Conservation (phyloP, 1,140 invertebrate species). For the Drosophila serrata region DNA sequence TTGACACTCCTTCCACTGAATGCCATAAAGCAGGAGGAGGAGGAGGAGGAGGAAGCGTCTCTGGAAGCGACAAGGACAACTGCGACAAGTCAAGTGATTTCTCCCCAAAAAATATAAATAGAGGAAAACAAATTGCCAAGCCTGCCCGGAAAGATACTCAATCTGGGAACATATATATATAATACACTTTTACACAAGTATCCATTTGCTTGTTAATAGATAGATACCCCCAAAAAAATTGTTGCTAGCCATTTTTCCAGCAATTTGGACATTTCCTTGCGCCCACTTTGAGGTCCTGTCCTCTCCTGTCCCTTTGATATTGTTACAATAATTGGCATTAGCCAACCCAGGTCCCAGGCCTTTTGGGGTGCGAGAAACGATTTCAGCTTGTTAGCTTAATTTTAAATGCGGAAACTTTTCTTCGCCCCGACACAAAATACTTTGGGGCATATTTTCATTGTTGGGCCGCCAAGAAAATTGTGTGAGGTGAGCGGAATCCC, state of each 20-base stretch:
- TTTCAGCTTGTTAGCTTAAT: slow-evolving; percentile 64
- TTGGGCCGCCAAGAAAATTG: slow-evolving; percentile 20
- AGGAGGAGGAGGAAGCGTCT: neutral
- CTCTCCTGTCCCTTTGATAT: slow-evolving; percentile 16
- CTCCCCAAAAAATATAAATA: neutral
- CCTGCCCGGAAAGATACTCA: slow-evolving; percentile 52
- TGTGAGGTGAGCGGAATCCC: slow-evolving; percentile 23
- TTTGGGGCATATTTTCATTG: slow-evolving; percentile 47
- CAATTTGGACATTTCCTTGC: slow-evolving; percentile 38
- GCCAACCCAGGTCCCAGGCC: slow-evolving; percentile 14
- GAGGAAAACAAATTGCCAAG: slow-evolving; percentile 58
- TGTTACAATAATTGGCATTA: slow-evolving; percentile 70
- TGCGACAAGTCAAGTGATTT: slow-evolving; percentile 73
- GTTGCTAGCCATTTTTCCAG: slow-evolving; percentile 47
- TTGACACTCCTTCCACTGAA: slow-evolving; percentile 41
- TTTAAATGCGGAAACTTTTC: slow-evolving; percentile 55
- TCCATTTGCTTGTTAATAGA: slow-evolving; percentile 43
- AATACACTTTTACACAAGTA: slow-evolving; percentile 11
- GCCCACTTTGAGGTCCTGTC: slow-evolving; percentile 22
- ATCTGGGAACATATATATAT: slow-evolving; percentile 30
- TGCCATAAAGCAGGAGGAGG: slow-evolving; percentile 29
- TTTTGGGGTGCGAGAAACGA: slow-evolving; percentile 34
- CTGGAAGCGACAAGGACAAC: slow-evolving; percentile 72
- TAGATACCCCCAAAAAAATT: slow-evolving; percentile 25
- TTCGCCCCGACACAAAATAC: slow-evolving; percentile 40